Evolutionary conservation across 2,797 vertebrate genomes (phyloP).

Genomic region (Lacerta bilineata): DNA sequence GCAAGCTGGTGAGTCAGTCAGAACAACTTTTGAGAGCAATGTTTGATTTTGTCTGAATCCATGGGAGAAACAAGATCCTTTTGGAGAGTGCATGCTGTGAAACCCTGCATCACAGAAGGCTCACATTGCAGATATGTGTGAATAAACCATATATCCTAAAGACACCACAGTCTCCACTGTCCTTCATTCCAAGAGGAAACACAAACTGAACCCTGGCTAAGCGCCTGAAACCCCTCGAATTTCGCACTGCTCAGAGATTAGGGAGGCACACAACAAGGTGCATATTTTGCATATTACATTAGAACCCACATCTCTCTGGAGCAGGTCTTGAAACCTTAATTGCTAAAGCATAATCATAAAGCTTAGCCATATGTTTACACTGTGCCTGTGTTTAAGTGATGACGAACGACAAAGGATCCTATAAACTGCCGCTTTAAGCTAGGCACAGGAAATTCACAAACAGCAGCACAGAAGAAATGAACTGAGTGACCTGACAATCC

Average conservation of each 20-base stretch:
- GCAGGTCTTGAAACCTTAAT: slow-evolving; percentile 8
- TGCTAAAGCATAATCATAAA: neutral
- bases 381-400: neutral
- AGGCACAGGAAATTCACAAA: slow-evolving; percentile 6
- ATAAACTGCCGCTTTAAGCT: neutral
- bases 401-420: slow-evolving; percentile 13
- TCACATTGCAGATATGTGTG: too few relatives aligned
- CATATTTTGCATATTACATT: neutral
- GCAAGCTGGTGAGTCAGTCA: too few relatives aligned
- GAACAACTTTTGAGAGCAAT: neutral
- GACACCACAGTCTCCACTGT: too few relatives aligned
- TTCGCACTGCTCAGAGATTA: too few relatives aligned
- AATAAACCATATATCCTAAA: too few relatives aligned
- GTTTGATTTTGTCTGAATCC: neutral
- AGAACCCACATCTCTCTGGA: neutral
- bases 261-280: neutral
- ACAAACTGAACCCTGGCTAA: too few relatives aligned
- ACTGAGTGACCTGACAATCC: neutral
- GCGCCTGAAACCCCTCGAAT: too few relatives aligned
- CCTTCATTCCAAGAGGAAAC: too few relatives aligned
- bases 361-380: neutral
- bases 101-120: too few relatives aligned
- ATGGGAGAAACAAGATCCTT: neutral
- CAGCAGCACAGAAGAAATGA: neutral
- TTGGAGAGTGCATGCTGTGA: neutral